These are phyloP conservation scores for Nomia melanderi DNA, from an alignment of 1,140 invertebrate species.

Conservation along the genomic window DNA sequence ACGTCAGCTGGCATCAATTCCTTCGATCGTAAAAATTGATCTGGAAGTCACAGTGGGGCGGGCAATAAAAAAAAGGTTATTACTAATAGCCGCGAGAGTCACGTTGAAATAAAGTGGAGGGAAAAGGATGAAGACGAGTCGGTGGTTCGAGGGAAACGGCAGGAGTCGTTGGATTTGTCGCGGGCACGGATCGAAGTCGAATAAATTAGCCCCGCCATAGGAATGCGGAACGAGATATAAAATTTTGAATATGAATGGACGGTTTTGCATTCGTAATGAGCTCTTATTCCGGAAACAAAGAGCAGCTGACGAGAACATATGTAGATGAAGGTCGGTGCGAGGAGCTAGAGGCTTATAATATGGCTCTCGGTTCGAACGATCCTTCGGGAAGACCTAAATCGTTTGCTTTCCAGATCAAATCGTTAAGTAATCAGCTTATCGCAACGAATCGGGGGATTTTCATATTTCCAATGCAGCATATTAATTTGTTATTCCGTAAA, in stretches of 20 bases:
- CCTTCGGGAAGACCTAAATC: not conserved
- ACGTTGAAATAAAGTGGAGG: conserved; percentile 4
- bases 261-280: conserved; percentile 92
- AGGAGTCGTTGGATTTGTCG: conserved; percentile 74
- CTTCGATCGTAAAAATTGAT: conserved; percentile 32
- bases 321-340: conserved; percentile 81
- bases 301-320: conserved; percentile 85
- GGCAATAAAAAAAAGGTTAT: conserved; percentile 36
- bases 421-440: not conserved
- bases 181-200: conserved; percentile 76
- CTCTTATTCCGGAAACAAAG: conserved; percentile 84
- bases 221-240: conserved; percentile 85
- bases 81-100: conserved; percentile 51
- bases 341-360: conserved; percentile 44
- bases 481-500: not conserved
- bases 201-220: conserved; percentile 79
- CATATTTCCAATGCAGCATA: too few species aligned
- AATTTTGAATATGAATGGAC: conserved; percentile 94
- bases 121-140: not conserved
- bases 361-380: conserved; percentile 24
- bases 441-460: not conserved
- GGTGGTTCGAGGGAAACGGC: conserved; percentile 12
- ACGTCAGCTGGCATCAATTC: conserved; percentile 43
- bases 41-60: conserved; percentile 23
- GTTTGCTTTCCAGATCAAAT: not conserved